phyloP scores from a whole-genome alignment of 2,797 vertebrate species.

The Pseudopleuronectes americanus region DNA sequence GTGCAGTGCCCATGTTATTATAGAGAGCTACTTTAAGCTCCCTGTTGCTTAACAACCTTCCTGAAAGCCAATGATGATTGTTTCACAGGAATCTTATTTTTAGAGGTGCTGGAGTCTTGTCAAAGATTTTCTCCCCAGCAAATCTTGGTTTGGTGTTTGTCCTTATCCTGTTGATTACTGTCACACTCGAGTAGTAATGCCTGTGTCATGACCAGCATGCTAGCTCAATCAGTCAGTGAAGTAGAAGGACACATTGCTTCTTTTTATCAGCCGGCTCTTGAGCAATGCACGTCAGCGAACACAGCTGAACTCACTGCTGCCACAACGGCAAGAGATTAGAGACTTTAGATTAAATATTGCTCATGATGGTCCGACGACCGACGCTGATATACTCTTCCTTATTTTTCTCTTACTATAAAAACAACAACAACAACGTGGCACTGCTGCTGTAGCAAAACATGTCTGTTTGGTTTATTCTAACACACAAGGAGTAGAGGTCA shows the following conservation, averaged over 20 bases:
- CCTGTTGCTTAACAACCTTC: conserved; percentile 45
- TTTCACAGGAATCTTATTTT: neutral
- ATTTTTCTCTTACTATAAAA: neutral
- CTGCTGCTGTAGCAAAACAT: neutral
- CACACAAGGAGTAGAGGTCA: conserved; percentile 4
- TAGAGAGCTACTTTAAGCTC: conserved; percentile 48
- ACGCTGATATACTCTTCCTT: neutral
- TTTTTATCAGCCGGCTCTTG: conserved; percentile 42
- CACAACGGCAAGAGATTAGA: neutral
- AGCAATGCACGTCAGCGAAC: conserved; percentile 19
- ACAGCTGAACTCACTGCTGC: conserved; percentile 12
- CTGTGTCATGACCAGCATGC: conserved; percentile 37
- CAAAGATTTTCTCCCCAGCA: neutral
- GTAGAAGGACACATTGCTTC: conserved; percentile 39
- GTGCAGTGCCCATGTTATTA: conserved; percentile 46
- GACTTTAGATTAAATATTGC: conserved; percentile 7
- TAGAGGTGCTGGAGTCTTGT: neutral
- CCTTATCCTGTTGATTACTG: conserved; percentile 28
- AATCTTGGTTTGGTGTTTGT: conserved; percentile 21
- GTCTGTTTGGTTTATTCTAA: conserved; percentile 4
- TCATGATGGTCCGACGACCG: neutral
- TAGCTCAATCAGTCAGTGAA: conserved; percentile 51
- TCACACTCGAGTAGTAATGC: conserved; percentile 41
- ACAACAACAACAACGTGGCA: conserved; percentile 2
- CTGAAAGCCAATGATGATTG: neutral